Base-by-base conservation (phyloP, 1,140 invertebrate genomes). In the Drosophila orena region DNA sequence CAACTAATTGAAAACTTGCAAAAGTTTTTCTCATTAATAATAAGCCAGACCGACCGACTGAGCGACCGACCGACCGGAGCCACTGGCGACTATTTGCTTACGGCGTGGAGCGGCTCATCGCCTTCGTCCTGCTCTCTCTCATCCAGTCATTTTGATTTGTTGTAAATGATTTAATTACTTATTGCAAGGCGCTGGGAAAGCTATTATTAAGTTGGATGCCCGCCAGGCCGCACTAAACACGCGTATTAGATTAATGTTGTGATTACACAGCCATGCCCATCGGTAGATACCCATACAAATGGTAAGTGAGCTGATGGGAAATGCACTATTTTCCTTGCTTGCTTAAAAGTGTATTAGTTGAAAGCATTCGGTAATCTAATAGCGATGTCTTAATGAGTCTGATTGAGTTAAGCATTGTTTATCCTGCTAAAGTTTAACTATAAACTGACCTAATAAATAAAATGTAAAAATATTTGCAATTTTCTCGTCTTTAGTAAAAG, bases 21-120 rank as follows among this genome's bases (percentile, higher is more conserved):
- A 53, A 89, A 86, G 79, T 83, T 88, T 79, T 68, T 50, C 66
- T 83, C 83, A 89, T 89, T 88, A 89, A 88, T 89, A 89, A 89
- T 83, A 83, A 79, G 79, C 35, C 69, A 88, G 57, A 47, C 55
- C 65, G 14, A 47, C 55, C 65, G 12, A 43, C 30, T n/a, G n/a
- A n/a, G n/a, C n/a, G 57, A 47, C 55, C 65, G 14, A 47, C 55
- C 65, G 12, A 43, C 30, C 7, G 30, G 53, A 47, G 53, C 60
- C 43, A 30, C 34, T 42, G 60, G 42, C 34, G 46, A 66, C 53
- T 76, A 75, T 57, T 76, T 76, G 60, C 53, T 42, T 46, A 69
- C 47, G 24, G 58, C 14, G 38, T 20, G 50, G 30, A 47, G n/a
- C 43, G 35, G 17, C 22, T 42, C 7, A 24, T 37, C 53, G 10